phyloP scores from a whole-genome alignment of 2,888 invertebrate species.

The Melitaea athalia region DNA sequence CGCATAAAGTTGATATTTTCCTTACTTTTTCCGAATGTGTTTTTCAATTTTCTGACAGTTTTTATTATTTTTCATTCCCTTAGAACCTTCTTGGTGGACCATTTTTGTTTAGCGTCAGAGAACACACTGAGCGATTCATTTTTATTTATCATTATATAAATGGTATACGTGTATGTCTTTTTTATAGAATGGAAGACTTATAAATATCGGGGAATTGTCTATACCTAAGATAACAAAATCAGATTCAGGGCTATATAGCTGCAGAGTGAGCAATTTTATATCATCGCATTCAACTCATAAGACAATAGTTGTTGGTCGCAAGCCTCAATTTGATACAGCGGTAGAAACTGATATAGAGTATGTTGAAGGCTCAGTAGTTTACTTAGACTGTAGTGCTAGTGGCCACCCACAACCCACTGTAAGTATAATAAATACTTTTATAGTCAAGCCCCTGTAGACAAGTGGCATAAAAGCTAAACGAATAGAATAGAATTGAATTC shows the following conservation, averaged over 20 bases:
- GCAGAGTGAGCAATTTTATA: slow-evolving; percentile 18
- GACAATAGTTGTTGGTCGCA: slow-evolving; percentile 11
- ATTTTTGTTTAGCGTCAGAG: no score
- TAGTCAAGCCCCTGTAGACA: no score
- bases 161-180: neutral
- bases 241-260: slow-evolving; percentile 23
- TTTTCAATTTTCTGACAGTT: no score
- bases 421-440: slow-evolving; percentile 10
- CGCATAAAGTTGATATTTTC: no score
- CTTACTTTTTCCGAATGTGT: no score
- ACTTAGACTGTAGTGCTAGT: slow-evolving; percentile 25
- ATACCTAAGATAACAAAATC: slow-evolving; percentile 2
- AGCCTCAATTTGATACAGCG: slow-evolving; percentile 15
- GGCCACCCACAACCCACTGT: slow-evolving; percentile 22
- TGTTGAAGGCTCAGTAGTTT: slow-evolving; percentile 10
- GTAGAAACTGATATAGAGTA: slow-evolving; percentile 9
- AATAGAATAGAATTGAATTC: no score
- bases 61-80: no score
- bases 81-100: no score
- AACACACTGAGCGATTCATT: no score
- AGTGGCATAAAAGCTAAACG: no score
- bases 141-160: neutral
- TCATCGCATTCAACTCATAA: slow-evolving; percentile 15
- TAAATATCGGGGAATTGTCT: slow-evolving; percentile 13
- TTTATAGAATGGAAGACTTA: slow-evolving; percentile 18